Conservation (phyloP, 2,797 vertebrate genomes). For the Acrocephalus scirpaceus region DNA sequence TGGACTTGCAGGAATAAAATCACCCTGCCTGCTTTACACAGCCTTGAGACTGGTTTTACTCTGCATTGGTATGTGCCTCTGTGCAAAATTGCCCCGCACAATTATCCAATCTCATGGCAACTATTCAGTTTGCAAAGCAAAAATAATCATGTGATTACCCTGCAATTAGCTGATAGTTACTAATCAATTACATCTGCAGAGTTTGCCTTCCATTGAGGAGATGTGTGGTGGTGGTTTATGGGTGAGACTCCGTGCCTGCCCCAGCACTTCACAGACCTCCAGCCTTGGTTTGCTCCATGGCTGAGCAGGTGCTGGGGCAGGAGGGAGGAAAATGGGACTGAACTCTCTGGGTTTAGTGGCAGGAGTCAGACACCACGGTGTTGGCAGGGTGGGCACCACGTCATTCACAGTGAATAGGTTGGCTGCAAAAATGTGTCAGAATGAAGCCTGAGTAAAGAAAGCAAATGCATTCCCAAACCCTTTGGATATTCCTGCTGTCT, state of each 20-base stretch:
- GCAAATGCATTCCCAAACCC: background rate
- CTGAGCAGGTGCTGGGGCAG: background rate
- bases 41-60: background rate
- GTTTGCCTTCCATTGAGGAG: constrained; percentile 7
- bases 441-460: background rate
- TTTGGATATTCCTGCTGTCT: background rate
- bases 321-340: background rate
- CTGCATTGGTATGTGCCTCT: background rate
- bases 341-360: background rate
- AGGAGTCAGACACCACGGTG: background rate
- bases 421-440: background rate
- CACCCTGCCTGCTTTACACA: background rate
- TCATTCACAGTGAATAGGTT: accelerated
- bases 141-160: constrained; percentile 74
- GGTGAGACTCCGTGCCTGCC: background rate
- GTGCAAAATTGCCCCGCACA: constrained; percentile 58
- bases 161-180: constrained; percentile 70
- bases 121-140: constrained; percentile 75
- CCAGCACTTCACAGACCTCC: background rate
- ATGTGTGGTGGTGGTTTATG: background rate
- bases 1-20: background rate
- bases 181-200: constrained; percentile 69
- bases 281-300: background rate
- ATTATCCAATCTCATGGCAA: constrained; percentile 73
- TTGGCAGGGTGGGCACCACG: accelerated